Evolutionary conservation across 2,113 vertebrate genomes (phyloP), one percentile per base, ranked within the genome.

Genomic region (Psilopsiagon aurifrons): DNA sequence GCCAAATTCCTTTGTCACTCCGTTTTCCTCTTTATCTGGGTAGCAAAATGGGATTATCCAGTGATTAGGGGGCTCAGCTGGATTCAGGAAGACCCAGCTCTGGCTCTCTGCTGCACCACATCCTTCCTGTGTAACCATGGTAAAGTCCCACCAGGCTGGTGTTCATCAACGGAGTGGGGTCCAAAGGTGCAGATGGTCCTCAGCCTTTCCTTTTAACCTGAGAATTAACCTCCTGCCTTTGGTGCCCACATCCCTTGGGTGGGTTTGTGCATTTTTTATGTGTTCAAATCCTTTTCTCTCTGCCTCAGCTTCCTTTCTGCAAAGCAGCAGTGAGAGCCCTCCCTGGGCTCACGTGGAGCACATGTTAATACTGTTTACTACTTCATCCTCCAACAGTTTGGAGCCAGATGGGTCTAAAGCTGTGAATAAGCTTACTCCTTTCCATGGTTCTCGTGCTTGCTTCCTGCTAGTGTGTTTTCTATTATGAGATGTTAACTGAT

Each of bases 31-130:
- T 63, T 73, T 76, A 33, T 84, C 83, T 73, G 5, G 0, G 52
- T 35, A 59, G 51, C 73, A 77, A 83, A 77, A 73, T 17, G 13
- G 68, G 83, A 41, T 86, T 88, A 59, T 51, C 33, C 55, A 54
- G 59, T 3, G 2, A 64, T 55, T 51, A 8, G 80, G 57, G 69
- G 0, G 0, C 44, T 76, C 18, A 0, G 51, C 39, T 52, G 90
- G 54, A 41, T 69, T 85, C 88, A 85, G 92, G 83, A 84, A 92
- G 71, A 68, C 37, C 47, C 39, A 25, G 35, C 67, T 83, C 63
- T 24, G 39, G 41, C 31, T 90, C 57, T 52, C 52, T 27, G 8
- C 75, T 62, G 62, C 10, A 4, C 59, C 85, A 16, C 55, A 10
- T 95, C 76, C 83, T 90, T 77, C 63, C 86, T 37, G 52, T 10